These are phyloP conservation scores for Cataglyphis altisquamis DNA, from an alignment of 2,888 invertebrate genomes.

Conservation along the genomic window DNA sequence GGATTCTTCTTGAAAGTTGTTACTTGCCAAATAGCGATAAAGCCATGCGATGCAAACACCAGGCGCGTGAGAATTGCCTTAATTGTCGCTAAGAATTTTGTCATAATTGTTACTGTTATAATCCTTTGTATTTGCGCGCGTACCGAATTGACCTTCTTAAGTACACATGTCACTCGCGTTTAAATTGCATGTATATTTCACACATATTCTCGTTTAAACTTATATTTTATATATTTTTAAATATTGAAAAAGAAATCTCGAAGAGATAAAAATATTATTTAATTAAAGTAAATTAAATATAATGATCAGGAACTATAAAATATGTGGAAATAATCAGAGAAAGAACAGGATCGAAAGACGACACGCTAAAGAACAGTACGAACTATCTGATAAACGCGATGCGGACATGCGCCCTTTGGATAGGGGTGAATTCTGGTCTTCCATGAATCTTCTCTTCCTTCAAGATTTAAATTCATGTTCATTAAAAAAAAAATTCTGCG, in stretches of 20 bases:
- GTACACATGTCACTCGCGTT: background rate
- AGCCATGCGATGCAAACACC: slow-evolving; percentile 94
- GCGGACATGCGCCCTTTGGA: slow-evolving; percentile 21
- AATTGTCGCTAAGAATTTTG: slow-evolving; percentile 92
- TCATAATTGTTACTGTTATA: slow-evolving; percentile 87
- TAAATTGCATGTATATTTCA: background rate
- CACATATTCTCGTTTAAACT: background rate
- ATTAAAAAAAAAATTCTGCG: background rate
- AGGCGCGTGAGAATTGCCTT: slow-evolving; percentile 94
- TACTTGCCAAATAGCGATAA: slow-evolving; percentile 96
- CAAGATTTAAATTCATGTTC: background rate
- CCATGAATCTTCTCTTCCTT: background rate
- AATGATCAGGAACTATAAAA: background rate
- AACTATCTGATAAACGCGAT: slow-evolving; percentile 1
- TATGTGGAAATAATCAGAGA: background rate
- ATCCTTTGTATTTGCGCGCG: background rate
- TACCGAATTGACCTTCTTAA: background rate
- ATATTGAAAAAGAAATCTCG: background rate
- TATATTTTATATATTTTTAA: background rate
- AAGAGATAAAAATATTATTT: background rate
- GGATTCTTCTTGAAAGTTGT: slow-evolving; percentile 92
- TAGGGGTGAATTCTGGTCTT: background rate
- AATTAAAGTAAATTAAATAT: background rate
- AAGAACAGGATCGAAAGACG: slow-evolving; percentile 3
- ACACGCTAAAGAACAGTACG: background rate